phyloP scores from a whole-genome alignment of 2,888 invertebrate species.

The Machimus atricapillus region DNA sequence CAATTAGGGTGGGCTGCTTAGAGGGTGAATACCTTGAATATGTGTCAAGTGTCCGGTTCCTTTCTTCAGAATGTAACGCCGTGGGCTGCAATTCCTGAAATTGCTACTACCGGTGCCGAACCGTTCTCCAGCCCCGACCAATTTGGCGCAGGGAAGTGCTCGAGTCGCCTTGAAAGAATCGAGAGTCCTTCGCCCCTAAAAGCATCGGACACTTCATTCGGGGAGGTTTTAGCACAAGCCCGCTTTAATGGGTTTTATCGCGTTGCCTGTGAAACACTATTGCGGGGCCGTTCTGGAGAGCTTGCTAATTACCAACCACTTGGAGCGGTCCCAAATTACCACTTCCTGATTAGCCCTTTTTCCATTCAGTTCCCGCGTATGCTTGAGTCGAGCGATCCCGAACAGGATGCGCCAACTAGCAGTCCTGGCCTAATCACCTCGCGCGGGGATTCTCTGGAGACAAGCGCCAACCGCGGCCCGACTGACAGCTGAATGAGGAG shows the following conservation, averaged over 20 bases:
- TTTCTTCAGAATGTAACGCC: constrained; percentile 10
- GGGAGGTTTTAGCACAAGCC: neutral
- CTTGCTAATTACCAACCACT: constrained; percentile 5
- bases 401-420: neutral
- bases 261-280: neutral
- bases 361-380: constrained; percentile 5
- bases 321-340: constrained; percentile 1
- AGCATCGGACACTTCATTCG: constrained; percentile 31
- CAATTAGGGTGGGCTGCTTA: constrained; percentile 34
- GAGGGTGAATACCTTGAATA: constrained; percentile 21
- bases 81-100: constrained; percentile 19
- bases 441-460: neutral
- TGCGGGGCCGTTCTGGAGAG: neutral
- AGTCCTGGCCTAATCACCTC: neutral
- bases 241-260: constrained; percentile 10
- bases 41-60: constrained; percentile 36
- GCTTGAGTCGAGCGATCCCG: neutral
- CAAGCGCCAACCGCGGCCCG: neutral
- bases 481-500: constrained; percentile 11
- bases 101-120: constrained; percentile 6
- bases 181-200: constrained; percentile 29
- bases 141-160: neutral
- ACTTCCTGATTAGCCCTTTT: constrained; percentile 18
- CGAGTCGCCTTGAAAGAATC: constrained; percentile 16
- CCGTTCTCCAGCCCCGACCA: neutral